Conservation (phyloP, 1,140 invertebrate genomes). For the Ips typographus region DNA sequence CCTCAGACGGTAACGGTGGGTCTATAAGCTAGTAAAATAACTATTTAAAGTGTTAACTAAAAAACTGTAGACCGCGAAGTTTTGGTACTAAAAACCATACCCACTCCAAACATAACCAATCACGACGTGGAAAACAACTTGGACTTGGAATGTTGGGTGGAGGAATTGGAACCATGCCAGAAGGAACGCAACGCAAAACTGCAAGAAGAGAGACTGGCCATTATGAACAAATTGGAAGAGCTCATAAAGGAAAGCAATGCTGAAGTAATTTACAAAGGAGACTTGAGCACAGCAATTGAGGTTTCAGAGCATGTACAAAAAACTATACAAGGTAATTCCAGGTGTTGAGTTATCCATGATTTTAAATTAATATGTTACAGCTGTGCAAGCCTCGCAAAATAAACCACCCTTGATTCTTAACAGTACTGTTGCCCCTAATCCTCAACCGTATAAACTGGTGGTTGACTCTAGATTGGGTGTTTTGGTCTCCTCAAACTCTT, state of each 20-base stretch:
- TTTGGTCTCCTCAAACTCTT: constrained; percentile 38
- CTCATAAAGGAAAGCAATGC: constrained; percentile 34
- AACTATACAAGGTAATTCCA: constrained; percentile 33
- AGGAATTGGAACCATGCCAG: constrained; percentile 42
- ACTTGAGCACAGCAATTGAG: constrained; percentile 38
- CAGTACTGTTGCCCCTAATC: constrained; percentile 13
- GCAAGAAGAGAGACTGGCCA: constrained; percentile 37
- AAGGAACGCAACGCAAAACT: constrained; percentile 30
- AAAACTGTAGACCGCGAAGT: constrained; percentile 45
- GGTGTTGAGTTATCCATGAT: too few relatives aligned
- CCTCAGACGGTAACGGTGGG: constrained; percentile 46
- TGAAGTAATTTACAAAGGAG: constrained; percentile 42
- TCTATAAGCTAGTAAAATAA: neutral
- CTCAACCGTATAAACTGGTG: constrained; percentile 52
- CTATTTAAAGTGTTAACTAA: neutral
- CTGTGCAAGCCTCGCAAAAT: constrained; percentile 28
- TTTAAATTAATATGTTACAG: constrained; percentile 8
- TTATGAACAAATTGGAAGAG: constrained; percentile 37
- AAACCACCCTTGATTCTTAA: constrained; percentile 35
- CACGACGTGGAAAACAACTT: constrained; percentile 41
- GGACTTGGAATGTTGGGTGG: constrained; percentile 44
- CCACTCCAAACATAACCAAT: constrained; percentile 34
- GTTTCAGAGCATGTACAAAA: constrained; percentile 40
- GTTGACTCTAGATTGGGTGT: constrained; percentile 56
- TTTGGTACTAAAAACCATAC: constrained; percentile 45